These are phyloP conservation scores for Odontophorus gujanensis DNA, from an alignment of 2,113 vertebrate genomes.

Conservation along the genomic window DNA sequence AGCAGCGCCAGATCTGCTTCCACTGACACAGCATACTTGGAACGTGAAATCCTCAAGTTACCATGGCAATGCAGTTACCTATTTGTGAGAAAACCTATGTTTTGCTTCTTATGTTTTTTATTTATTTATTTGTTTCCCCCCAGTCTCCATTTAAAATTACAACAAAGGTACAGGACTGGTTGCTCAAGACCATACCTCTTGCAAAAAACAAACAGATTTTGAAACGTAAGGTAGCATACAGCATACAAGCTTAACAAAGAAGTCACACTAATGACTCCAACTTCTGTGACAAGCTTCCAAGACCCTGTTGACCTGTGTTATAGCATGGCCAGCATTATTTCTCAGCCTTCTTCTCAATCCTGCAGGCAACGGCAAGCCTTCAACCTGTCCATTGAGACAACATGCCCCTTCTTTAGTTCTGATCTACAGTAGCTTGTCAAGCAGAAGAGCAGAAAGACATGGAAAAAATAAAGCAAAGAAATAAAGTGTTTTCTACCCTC, in stretches of 20 bases:
- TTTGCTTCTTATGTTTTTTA: conserved; percentile 15
- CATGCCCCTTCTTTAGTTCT: neutral
- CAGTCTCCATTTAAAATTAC: neutral
- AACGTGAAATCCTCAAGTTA: conserved; percentile 35
- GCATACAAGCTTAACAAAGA: neutral
- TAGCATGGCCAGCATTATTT: neutral
- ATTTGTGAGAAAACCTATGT: conserved; percentile 1
- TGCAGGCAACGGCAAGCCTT: neutral
- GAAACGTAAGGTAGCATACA: neutral
- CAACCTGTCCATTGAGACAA: neutral
- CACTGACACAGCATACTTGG: neutral
- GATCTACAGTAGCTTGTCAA: fast-evolving
- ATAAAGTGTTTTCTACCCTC: neutral
- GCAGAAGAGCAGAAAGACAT: neutral
- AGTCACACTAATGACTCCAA: neutral
- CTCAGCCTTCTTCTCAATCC: neutral
- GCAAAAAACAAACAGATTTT: neutral
- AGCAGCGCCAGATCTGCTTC: neutral
- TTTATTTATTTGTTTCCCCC: neutral
- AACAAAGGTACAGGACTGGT: neutral
- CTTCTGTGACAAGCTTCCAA: neutral
- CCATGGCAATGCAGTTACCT: conserved; percentile 46
- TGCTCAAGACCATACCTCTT: fast-evolving
- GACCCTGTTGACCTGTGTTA: neutral
- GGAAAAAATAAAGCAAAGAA: neutral